Conservation (phyloP, 2,797 vertebrate species). For the Florisuga fusca region DNA sequence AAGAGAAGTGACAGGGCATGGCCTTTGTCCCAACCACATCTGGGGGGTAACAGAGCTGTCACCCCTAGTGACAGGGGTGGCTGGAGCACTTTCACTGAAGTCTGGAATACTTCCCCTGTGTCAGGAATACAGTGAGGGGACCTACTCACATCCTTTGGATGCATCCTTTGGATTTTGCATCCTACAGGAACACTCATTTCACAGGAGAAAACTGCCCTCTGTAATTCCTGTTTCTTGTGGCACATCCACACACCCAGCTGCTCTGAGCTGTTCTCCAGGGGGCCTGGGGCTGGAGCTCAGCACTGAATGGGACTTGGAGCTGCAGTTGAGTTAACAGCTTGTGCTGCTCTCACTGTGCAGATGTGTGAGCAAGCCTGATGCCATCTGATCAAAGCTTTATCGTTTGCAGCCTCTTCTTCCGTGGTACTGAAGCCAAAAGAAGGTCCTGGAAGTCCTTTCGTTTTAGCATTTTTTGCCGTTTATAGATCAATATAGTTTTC, state of each 20-base stretch:
- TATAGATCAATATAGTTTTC: neutral
- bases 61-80: too few relatives aligned
- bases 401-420: neutral
- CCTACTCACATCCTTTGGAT: neutral
- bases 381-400: slow-evolving; percentile 1
- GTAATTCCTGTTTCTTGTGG: neutral
- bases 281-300: neutral
- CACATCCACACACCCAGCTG: fast-evolving
- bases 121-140: neutral
- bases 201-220: neutral
- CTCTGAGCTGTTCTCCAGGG: neutral
- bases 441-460: neutral
- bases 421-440: neutral
- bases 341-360: neutral
- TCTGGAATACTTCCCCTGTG: fast-evolving
- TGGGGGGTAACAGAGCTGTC: neutral
- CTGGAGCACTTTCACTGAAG: fast-evolving
- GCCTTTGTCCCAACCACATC: neutral
- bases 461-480: neutral
- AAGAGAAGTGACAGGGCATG: neutral
- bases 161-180: neutral
- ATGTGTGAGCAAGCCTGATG: neutral
- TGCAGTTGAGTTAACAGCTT: neutral
- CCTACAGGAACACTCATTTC: neutral
- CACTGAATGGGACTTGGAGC: neutral